Evolutionary conservation across 2,888 invertebrate genomes (phyloP), one percentile per base, ranked within the genome.

Genomic region (Baronia brevicornis): DNA sequence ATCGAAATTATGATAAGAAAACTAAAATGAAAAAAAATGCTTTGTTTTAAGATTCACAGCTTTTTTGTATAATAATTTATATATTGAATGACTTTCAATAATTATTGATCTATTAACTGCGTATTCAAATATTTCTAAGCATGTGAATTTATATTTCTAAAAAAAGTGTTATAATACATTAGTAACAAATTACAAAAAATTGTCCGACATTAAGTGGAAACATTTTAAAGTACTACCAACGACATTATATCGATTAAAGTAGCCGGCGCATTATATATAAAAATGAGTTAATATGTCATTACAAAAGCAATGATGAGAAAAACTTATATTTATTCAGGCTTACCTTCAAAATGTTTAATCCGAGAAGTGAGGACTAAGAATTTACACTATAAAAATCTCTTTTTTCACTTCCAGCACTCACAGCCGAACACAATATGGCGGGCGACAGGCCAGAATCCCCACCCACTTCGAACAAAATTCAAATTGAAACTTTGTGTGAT

Each of bases 381-480:
- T 67, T 72, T 65, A 70, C 82, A 84, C 82, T 59, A 60, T 57
- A 68, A 64, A 50, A 56, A 54, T 54, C 57, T 68, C 60, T 50
- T 49, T 43, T 60, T 64, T 77, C 80, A 80, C 80, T 74, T 67
- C 52, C 55, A 77, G 74, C 77, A 82, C 79, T 68, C 75, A 79
- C 77, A 77, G 80, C 75, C 61, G 65, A 68, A 72, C 75, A 80
- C 82, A 84, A 82, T 84, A 84, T 82, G 82, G 82, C 82, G 82
- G 82, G 82, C 82, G 80, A 78, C 75, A 67, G 70, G 64, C 66
- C 56, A 51, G 69, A 68, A 74, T 77, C 82, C 77, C 82, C 80
- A 72, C 80, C 75, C 77, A 72, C 61, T 41, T 45, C 46, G 59
- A 73, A 70, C 61, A 63, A 69, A 74, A 78, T 80, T 62, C 75